A percentile compares a stretch with the other conserved stretches of the same genome.
phyloP scores from a whole-genome alignment of 1,140 invertebrate species.

The Aphelinus atriplicis region DNA sequence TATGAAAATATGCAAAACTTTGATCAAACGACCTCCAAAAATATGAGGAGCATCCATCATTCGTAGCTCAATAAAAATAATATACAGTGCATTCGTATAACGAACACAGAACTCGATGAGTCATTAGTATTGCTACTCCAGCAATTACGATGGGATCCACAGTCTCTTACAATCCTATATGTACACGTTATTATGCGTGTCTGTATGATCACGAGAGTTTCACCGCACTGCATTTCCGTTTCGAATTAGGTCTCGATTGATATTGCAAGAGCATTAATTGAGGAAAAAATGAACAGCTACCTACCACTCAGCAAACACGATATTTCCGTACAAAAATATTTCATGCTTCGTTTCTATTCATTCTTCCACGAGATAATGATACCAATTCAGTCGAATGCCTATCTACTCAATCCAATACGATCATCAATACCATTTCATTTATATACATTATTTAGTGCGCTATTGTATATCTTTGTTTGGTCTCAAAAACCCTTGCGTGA shows the following conservation, averaged over 20 bases:
- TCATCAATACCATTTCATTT: no score
- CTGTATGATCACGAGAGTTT: neutral
- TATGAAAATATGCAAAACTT: no score
- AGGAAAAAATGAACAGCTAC: neutral
- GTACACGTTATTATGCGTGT: constrained; percentile 1
- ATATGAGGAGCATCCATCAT: neutral
- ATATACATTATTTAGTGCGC: no score
- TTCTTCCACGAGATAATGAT: no score
- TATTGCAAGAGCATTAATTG: neutral
- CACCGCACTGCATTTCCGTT: neutral
- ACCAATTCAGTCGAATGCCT: no score
- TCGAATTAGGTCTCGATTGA: neutral
- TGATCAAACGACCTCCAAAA: neutral
- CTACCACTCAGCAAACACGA: no score
- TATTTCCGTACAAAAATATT: no score
- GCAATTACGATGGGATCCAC: constrained; percentile 9
- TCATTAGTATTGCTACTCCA: neutral
- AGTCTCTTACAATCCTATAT: neutral
- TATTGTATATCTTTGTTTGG: no score
- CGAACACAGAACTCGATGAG: constrained; percentile 1
- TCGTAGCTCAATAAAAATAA: neutral
- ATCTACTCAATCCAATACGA: no score
- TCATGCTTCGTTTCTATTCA: no score
- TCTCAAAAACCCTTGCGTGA: no score
- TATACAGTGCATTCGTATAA: neutral